Evolutionary conservation across 37 sponge, comb jelly and placozoan genomes (phyloP), one percentile per base, ranked within the genome.

Genomic region (Lycopodina hypogea): DNA sequence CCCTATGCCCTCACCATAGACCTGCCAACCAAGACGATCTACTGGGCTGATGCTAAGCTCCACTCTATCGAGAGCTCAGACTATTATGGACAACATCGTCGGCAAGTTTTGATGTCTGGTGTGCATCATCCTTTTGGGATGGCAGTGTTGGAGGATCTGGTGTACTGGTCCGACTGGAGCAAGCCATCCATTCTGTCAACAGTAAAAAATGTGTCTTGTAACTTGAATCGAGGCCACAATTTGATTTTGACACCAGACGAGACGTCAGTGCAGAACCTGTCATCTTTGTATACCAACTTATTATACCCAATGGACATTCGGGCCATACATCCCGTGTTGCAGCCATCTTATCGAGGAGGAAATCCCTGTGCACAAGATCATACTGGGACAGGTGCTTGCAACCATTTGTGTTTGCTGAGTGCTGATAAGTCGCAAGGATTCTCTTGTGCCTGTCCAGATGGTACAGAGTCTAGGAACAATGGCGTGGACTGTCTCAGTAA

Each of bases 121-220:
- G 51, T 76, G 12, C 56, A n/a, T 6, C 84, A 80, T 86, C 90
- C 94, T 0, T 93, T 90, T 76, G 90, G 80, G 0, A 78, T 90
- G 45, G 80, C 90, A 0, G 9, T 93, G 45, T 90, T 82, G 42
- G 87, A 84, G 34, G 68, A 87, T 40, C 65, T 51, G 63, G 28
- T 93, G 0, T 93, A 86, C 82, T 89, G 90, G 94, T 80, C 88
- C 14, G 94, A 93, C 80, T 89, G 87, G 88, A 42, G 76, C n/a
- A 68, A 38, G 15, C 21, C n/a, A 19, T 23, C 82, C 0, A 48
- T 90, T 9, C 7, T 67, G 4, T 57, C 78, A 6, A 72, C 72
- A 7, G 38, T 68, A 58, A 87, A 77, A 75, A 3, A 36, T 37
- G 59, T 56, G 39, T 75, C 75, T 6, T 17, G 53, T 4, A 32